Evolutionary conservation across 2,113 vertebrate genomes (phyloP), one percentile per base, ranked within the genome.

Genomic region (Alethe castanea): DNA sequence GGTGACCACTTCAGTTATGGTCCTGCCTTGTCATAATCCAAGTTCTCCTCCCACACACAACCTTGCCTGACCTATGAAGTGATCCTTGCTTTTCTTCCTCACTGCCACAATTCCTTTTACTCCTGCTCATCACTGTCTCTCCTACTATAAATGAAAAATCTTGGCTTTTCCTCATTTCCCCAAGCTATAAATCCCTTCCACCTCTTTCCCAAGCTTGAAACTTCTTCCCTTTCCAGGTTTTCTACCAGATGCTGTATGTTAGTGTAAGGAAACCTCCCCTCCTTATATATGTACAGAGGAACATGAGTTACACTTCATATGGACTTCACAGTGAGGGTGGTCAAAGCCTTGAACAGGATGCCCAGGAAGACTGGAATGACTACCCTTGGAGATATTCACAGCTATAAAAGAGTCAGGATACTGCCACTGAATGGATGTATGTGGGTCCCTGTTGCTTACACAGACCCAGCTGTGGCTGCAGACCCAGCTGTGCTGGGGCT

Each of bases 11-110:
- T 91, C 66, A 88, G 69, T 92, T 67, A 78, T 35, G 23, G 85
- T 70, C 90, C 67, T 91, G 85, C 35, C 64, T 81, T 73, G n/a
- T 90, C 82, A 83, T 93, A 35, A 70, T 85, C 62, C 12, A 60
- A 33, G 47, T 81, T 82, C 84, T 77, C 70, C 48, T 90, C 84
- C 59, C 87, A 76, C 91, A 80, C 38, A 44, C 11, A 69, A 62
- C 82, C 92, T 92, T 86, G 47, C 67, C 72, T 88, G 85, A 80
- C 81, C 70, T 77, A 35, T 83, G 84, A 79, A 94, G 67, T 38
- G 79, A 22, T 14, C n/a, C 57, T 77, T 91, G 86, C 44, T 50
- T 83, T 82, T 65, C 29, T 92, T 23, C 15, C 14, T 81, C 47
- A 42, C 71, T 92, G 50, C 54, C 59, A 42, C n/a, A 35, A 78